Conservation (phyloP, 2,797 vertebrate species). For the Epinephelus malabaricus region DNA sequence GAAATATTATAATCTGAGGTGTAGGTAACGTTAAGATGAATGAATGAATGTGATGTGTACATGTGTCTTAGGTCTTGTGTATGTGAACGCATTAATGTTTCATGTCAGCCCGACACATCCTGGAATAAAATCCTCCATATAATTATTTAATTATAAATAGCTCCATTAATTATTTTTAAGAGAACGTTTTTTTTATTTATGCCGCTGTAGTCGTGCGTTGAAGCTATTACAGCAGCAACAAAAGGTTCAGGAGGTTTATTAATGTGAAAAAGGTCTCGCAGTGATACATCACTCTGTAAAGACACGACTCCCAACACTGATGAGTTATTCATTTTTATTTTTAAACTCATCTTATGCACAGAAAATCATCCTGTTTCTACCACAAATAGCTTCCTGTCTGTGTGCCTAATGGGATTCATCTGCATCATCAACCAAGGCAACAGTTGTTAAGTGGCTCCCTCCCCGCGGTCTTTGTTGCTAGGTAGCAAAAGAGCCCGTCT, state of each 20-base stretch:
- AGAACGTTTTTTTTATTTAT: not conserved
- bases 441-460: conserved; percentile 57
- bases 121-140: no score
- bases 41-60: no score
- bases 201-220: no score
- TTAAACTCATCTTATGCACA: not conserved
- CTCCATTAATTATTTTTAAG: not conserved
- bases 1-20: no score
- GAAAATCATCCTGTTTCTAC: not conserved
- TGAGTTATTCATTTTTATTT: not conserved
- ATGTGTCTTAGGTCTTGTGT: no score
- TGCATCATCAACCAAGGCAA: conserved; percentile 59
- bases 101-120: no score
- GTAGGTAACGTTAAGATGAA: no score
- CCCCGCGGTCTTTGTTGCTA: conserved; percentile 67
- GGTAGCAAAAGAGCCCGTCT: conserved; percentile 64
- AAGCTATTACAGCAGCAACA: not conserved
- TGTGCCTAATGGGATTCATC: conserved; percentile 32
- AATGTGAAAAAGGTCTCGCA: no score
- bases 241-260: not conserved
- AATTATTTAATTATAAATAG: not conserved
- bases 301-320: not conserved
- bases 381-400: conserved; percentile 1
- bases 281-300: not conserved
- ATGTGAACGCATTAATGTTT: no score